These are phyloP conservation scores for Lasaia peninsularis DNA, from an alignment of 1,140 invertebrate genomes.

Conservation along the genomic window DNA sequence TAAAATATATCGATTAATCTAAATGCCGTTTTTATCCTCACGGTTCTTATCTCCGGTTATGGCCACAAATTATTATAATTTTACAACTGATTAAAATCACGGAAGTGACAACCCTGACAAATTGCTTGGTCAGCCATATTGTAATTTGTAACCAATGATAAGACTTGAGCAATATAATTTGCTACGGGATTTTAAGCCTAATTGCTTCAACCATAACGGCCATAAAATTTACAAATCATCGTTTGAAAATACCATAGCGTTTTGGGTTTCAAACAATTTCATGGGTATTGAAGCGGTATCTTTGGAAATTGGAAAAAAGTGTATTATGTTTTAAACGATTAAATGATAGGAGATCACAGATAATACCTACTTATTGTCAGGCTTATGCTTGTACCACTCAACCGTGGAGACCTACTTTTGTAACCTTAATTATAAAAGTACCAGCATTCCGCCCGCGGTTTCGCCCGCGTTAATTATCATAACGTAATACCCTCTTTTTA, in stretches of 20 bases:
- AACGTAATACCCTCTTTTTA: too few species aligned
- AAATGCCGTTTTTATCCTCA: too few species aligned
- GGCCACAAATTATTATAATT: too few species aligned
- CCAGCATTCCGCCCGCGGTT: too few species aligned
- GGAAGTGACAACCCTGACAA: background rate
- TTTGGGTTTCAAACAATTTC: conserved; percentile 3
- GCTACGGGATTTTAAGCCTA: background rate
- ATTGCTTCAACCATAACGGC: background rate
- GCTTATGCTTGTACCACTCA: too few species aligned
- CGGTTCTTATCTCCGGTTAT: too few species aligned
- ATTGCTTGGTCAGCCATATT: conserved; percentile 7
- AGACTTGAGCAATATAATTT: conserved; percentile 11
- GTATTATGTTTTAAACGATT: background rate
- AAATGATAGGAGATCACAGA: background rate
- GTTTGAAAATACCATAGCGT: background rate
- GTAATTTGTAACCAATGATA: conserved; percentile 11
- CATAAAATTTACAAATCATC: conserved; percentile 3
- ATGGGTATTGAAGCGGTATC: background rate
- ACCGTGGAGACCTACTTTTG: too few species aligned
- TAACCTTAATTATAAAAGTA: too few species aligned
- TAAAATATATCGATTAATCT: too few species aligned
- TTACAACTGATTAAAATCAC: too few species aligned
- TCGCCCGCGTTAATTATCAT: too few species aligned
- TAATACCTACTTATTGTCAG: background rate
- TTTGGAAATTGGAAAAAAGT: background rate